A percentile compares a stretch with the other conserved stretches of the same genome.
Evolutionary conservation across 1,140 invertebrate species (phyloP).

Genomic region (Chironomus tepperi): DNA sequence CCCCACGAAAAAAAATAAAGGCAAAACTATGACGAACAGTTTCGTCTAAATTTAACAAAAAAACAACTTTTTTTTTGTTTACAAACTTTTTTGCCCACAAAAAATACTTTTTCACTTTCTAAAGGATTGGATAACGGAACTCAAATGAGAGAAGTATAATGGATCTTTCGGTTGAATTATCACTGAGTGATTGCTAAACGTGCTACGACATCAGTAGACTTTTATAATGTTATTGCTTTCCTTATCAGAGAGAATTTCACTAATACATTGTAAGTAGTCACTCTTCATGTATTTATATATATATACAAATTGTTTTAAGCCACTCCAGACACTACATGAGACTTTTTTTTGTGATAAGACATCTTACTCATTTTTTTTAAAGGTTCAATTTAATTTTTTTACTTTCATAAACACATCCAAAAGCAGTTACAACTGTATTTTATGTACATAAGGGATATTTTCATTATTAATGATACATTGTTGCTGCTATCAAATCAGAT

Average conservation of each 20-base stretch:
- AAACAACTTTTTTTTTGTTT: not conserved
- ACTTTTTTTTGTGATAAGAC: constrained; percentile 18
- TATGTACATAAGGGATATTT: too few relatives aligned
- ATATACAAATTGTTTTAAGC: not conserved
- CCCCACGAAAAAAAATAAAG: not conserved
- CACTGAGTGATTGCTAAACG: not conserved
- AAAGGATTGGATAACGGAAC: too few relatives aligned
- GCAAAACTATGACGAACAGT: not conserved
- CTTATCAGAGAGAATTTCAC: not conserved
- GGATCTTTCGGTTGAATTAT: not conserved
- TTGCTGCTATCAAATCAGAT: too few relatives aligned
- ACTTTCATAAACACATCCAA: too few relatives aligned
- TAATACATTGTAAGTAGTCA: not conserved
- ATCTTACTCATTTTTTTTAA: constrained; percentile 2
- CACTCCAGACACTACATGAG: constrained; percentile 7
- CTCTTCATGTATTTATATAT: not conserved
- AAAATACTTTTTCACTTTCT: too few relatives aligned
- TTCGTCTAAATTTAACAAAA: not conserved
- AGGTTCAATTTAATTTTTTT: too few relatives aligned
- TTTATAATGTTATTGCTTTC: constrained; percentile 3
- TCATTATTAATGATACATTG: too few relatives aligned
- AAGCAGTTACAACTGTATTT: too few relatives aligned
- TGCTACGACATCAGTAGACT: not conserved
- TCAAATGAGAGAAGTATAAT: not conserved
- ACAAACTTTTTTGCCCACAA: not conserved